These are phyloP conservation scores for Drosophila varians DNA, from an alignment of 1,140 invertebrate species.

Conservation along the genomic window DNA sequence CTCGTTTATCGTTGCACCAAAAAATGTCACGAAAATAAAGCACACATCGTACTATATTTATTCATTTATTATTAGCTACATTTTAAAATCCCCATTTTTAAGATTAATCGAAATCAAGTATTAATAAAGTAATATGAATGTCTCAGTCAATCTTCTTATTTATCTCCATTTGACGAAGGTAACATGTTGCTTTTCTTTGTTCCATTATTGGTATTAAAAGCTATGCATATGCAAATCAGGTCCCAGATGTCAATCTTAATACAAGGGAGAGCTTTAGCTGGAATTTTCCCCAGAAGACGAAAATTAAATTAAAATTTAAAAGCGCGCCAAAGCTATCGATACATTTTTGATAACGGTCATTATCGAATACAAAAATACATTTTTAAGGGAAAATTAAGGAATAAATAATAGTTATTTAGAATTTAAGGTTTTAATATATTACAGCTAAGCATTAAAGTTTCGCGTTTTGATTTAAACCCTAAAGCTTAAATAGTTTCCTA, in stretches of 20 bases:
- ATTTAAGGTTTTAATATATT: neutral
- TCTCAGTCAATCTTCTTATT: constrained; percentile 6
- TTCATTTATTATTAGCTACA: constrained; percentile 37
- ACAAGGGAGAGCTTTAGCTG: constrained; percentile 14
- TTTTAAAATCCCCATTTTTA: constrained; percentile 43
- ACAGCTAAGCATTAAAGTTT: neutral
- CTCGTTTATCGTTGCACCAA: constrained; percentile 59
- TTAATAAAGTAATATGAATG: constrained; percentile 62
- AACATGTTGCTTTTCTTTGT: constrained; percentile 8
- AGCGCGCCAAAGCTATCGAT: constrained; percentile 11
- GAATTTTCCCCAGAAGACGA: neutral
- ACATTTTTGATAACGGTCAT: neutral
- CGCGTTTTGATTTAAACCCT: neutral
- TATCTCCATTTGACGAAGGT: neutral
- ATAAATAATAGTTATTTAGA: neutral
- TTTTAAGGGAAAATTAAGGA: neutral
- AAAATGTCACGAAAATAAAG: constrained; percentile 45
- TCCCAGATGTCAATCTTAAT: constrained; percentile 14
- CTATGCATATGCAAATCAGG: constrained; percentile 22
- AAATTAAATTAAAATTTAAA: constrained; percentile 15
- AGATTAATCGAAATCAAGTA: constrained; percentile 40
- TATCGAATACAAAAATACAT: neutral
- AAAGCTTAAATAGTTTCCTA: neutral
- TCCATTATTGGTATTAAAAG: constrained; percentile 11
- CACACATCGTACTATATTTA: constrained; percentile 52